Evolutionary conservation across 2,888 invertebrate species (phyloP), one percentile per base, ranked within the genome.

Genomic region (Limnephilus rhombicus): DNA sequence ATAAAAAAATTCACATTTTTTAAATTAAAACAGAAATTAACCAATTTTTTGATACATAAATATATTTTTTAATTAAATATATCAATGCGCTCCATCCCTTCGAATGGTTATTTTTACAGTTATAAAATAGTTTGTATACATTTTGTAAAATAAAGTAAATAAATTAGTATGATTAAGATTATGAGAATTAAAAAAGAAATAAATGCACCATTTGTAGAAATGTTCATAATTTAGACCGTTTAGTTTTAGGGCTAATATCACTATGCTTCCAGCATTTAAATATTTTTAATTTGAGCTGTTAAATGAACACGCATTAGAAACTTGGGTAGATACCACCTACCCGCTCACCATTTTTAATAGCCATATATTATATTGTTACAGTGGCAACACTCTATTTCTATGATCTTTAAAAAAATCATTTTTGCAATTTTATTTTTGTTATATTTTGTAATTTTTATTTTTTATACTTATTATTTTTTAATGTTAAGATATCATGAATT

Each of bases 231-330:
- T 37, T 83, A 83, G 83, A 83, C 37, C 34, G 37, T 83, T 83
- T 41, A 37, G 37, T 37, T 37, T 82, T 83, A 83, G 18, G 83
- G 83, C 37, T 83, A 83, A 83, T 37, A 83, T 34, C 37, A 24
- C 83, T 83, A 83, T 83, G 83, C 83, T 83, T 83, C 83, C 83
- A 83, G 37, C 83, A 83, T 83, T 83, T 83, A 31, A 29, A 18
- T 53, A 68, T 83, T 83, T 83, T 83, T 83, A 83, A 37, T 83
- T 83, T 83, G 83, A 34, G 83, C 83, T 83, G 37, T 34, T 34
- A 83, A 37, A 83, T 83, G 5, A 34, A 83, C 37, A 83, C 31
- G 83, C 83, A 41, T 83, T 83, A 83, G 15, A 68, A 68, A 34
- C 34, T 83, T 83, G 34, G 34, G 34, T 83, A 83, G 83, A 4